phyloP scores from a whole-genome alignment of 1,140 invertebrate species.

The Drosophila ambigua region DNA sequence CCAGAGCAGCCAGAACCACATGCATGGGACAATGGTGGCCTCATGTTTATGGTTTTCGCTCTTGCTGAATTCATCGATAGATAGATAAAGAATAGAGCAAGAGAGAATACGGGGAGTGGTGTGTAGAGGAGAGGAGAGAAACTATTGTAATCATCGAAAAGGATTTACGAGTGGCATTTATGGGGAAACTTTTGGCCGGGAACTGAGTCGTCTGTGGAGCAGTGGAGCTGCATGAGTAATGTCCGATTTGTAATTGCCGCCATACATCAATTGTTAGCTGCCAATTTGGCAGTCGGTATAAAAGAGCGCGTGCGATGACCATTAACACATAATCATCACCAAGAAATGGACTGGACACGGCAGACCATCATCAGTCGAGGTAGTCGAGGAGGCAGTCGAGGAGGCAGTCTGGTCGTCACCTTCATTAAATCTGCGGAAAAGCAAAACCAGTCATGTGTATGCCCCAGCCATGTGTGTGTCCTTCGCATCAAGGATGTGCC shows the following conservation, averaged over 20 bases:
- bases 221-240: constrained; percentile 56
- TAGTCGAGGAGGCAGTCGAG: constrained; percentile 21
- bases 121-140: constrained; percentile 4
- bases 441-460: constrained; percentile 48
- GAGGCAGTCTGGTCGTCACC: constrained; percentile 35
- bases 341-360: constrained; percentile 6
- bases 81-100: background rate
- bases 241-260: constrained; percentile 69
- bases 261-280: constrained; percentile 80
- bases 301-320: constrained; percentile 65
- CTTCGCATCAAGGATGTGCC: constrained; percentile 72
- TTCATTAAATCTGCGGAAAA: constrained; percentile 70
- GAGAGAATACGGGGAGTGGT: background rate
- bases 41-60: constrained; percentile 46
- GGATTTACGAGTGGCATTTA: constrained; percentile 77
- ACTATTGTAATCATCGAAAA: constrained; percentile 66
- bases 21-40: constrained; percentile 40
- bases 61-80: constrained; percentile 34
- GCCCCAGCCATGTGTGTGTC: constrained; percentile 40
- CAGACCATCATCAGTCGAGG: constrained; percentile 25
- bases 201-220: background rate
- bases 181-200: constrained; percentile 51
- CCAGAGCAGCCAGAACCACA: constrained; percentile 8
- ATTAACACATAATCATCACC: constrained; percentile 76
- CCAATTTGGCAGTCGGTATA: constrained; percentile 79